phyloP scores from a whole-genome alignment of 2,888 invertebrate genomes.

The Baronia brevicornis region DNA sequence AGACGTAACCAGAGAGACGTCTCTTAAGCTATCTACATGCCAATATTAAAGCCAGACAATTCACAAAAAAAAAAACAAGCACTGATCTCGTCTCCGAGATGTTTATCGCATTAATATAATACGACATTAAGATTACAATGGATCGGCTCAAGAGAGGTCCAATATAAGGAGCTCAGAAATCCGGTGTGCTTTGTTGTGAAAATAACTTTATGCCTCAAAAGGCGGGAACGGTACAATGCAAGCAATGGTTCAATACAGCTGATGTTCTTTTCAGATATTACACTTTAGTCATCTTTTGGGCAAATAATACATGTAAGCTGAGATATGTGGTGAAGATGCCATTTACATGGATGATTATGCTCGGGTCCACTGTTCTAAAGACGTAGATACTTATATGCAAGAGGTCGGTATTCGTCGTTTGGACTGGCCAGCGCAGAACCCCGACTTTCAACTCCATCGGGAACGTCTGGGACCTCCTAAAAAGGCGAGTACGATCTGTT shows the following conservation, averaged over 20 bases:
- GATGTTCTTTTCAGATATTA: constrained; percentile 59
- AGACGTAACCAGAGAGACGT: constrained; percentile 52
- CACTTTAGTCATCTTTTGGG: constrained; percentile 57
- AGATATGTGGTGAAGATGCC: too few relatives aligned
- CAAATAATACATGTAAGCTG: constrained; percentile 58
- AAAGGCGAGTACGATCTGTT: too few relatives aligned
- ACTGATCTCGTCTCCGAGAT: constrained; percentile 55
- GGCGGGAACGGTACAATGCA: constrained; percentile 57
- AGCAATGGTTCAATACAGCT: constrained; percentile 62
- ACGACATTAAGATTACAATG: constrained; percentile 73
- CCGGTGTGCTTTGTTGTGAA: constrained; percentile 69
- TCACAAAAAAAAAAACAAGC: constrained; percentile 52
- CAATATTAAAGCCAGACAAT: constrained; percentile 60
- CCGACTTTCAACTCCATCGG: too few relatives aligned
- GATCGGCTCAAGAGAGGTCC: constrained; percentile 69
- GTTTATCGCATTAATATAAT: constrained; percentile 76
- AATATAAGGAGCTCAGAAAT: constrained; percentile 69
- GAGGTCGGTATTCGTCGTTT: too few relatives aligned
- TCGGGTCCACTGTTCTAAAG: too few relatives aligned
- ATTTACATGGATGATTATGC: too few relatives aligned
- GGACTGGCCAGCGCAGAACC: too few relatives aligned
- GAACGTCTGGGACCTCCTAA: too few relatives aligned
- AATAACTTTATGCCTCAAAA: constrained; percentile 70
- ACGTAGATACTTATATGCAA: too few relatives aligned
- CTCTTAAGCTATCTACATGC: constrained; percentile 38